These are phyloP conservation scores for Temnopleurus reevesii DNA, from an alignment of 53 echinoderm and acorn worm species.

Conservation along the genomic window DNA sequence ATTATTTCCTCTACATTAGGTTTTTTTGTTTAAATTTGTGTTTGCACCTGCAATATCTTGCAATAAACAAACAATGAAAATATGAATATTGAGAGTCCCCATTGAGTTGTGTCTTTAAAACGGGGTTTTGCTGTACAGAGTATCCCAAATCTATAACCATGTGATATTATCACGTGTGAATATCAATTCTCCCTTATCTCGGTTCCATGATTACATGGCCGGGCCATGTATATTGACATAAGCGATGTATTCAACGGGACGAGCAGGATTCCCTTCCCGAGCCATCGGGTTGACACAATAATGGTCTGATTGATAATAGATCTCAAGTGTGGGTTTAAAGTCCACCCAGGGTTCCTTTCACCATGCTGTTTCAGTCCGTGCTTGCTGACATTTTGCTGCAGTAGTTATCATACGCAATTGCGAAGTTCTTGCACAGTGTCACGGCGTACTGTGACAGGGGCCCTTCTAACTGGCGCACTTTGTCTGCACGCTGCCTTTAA, in stretches of 20 bases:
- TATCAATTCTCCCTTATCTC: not conserved
- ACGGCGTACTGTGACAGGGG: no score
- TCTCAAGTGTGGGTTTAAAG: constrained; percentile 27
- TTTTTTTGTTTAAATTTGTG: no score
- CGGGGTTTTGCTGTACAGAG: not conserved
- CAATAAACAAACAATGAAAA: not conserved
- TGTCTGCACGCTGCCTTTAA: not conserved
- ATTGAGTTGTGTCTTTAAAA: not conserved
- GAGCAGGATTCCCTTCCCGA: not conserved
- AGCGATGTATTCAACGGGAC: not conserved
- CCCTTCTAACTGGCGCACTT: not conserved
- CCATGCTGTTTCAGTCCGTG: no score
- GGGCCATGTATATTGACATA: not conserved
- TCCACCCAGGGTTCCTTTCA: no score
- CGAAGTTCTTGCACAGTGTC: no score
- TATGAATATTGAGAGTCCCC: not conserved
- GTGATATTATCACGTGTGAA: not conserved
- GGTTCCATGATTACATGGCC: not conserved
- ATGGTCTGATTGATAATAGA: constrained; percentile 6
- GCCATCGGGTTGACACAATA: constrained; percentile 18
- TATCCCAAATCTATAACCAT: not conserved
- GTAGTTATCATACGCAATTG: no score
- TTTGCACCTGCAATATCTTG: no score
- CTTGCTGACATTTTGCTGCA: no score
- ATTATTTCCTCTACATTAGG: no score